Evolutionary conservation across 2,797 vertebrate species (phyloP), one percentile per base, ranked within the genome.

Genomic region (Coreius guichenoti): DNA sequence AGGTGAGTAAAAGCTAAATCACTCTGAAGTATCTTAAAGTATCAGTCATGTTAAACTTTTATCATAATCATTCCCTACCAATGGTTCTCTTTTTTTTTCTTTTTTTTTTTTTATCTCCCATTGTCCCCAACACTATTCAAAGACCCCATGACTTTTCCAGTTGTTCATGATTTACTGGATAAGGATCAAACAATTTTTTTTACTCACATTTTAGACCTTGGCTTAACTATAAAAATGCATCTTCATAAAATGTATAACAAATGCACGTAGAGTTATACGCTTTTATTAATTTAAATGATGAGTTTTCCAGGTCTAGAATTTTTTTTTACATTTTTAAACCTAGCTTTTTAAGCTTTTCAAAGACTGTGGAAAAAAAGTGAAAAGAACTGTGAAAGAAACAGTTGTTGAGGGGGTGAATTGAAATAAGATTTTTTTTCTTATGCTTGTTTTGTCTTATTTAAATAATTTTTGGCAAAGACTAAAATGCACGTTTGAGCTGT

Each of bases 1-100:
- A 99, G 97, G 98, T 99, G 89, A 94, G 88, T 63, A 51, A 33
- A 78, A 21, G 16, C 43, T 31, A 31, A 39, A 47, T 17, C 31
- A 21, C 31, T 19, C 31, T 56, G 23, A 63, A 78, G 17, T 26
- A 3, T n/a, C 51, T 54, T 8, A 68, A 51, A 68, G 0, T 23
- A 45, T 65, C 26, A 8, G 9, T 47, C 1, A n/a, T 33, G 13
- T 54, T 19, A 4, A 51, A 4, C 33, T 11, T 51, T 43, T 39
- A 58, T 39, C 67, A 80, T 36, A 4, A 8, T 49, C 19, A 14
- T 49, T 2, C 45, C 9, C 19, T 13, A 23, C 63, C 29, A 49
- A 23, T 49, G n/a, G 43, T 29, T 13, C 13, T 58, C 1, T 21
- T 3, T 23, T 0, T 49, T n/a, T 49, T 51, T 1, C 36, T 36